Evolutionary conservation across 2,797 vertebrate species (phyloP), one percentile per base, ranked within the genome.

Genomic region (Pelodytes ibericus): DNA sequence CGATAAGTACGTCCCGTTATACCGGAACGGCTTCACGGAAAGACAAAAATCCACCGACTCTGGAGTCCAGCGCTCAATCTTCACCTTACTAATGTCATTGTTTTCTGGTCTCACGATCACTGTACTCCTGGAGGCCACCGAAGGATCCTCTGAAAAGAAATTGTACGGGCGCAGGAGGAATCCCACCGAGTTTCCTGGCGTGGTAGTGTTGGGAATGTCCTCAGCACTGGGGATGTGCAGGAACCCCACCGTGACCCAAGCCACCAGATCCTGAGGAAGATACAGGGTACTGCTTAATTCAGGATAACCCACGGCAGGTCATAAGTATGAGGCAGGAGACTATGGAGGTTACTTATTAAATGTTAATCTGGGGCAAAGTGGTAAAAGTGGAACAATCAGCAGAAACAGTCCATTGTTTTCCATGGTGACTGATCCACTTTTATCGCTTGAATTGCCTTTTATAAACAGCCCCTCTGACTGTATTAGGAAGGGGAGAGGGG

Each of bases 181-280:
- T 47, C 97, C 96, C 1, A 96, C 95, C 0, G 92, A 75, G 3
- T 97, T 99, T 39, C 96, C 96, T 0, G 96, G 95, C 0, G 96
- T 99, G 56, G 95, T 89, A 0, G 96, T 99, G 90, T 97, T 99
- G 75, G 97, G 97, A 82, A 99, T 77, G 81, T 99, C 97, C 80
- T 99, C 97, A 0, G 96, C 88, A 61, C 98, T 96, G 10, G 97
- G 97, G 66, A 99, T 88, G 77, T 99, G 97, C 60, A 98, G 89
- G 88, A 99, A 98, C 10, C 97, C 96, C 4, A 98, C 94, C 0
- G 96, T 97, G 80, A 98, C 94, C 96, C 96, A 99, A 88, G 96
- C 96, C 59, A 99, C 97, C 87, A 99, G 86, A 81, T 99, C 97
- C 97, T 98, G 81, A 7, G 33, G 51, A 71, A 20, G 2, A 27